Conservation (phyloP, 1,140 invertebrate species). For the Yoshiicerus persimilis region DNA sequence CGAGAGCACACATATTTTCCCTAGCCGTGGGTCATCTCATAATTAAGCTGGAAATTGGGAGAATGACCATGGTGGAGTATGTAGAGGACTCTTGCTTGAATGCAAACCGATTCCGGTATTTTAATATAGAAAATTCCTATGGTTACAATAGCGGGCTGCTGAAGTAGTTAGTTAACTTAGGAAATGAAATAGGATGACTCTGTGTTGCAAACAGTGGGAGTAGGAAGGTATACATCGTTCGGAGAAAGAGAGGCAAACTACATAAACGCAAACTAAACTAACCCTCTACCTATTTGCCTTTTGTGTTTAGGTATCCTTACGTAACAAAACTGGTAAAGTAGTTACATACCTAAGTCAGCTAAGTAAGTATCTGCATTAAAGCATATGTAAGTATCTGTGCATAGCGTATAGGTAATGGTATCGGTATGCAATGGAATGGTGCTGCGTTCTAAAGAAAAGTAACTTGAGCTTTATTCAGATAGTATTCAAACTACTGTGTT, state of each 20-base stretch:
- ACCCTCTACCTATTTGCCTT: neutral
- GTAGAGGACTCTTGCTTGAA: slow-evolving; percentile 3
- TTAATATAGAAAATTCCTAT: slow-evolving; percentile 49
- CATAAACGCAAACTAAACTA: neutral
- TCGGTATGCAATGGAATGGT: neutral
- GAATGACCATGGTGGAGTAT: slow-evolving; percentile 35
- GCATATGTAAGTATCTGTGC: no score
- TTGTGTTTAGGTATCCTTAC: neutral
- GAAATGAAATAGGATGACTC: slow-evolving; percentile 2
- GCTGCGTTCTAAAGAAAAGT: neutral
- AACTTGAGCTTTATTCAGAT: neutral
- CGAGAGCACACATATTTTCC: slow-evolving; percentile 32
- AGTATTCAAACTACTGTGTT: neutral
- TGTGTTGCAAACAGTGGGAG: no score
- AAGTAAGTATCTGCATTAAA: no score
- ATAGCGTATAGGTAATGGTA: neutral
- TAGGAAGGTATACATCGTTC: neutral
- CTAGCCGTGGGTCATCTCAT: slow-evolving; percentile 47
- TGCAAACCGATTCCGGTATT: slow-evolving; percentile 44
- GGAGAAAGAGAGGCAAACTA: neutral
- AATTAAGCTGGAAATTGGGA: slow-evolving; percentile 46
- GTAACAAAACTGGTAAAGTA: neutral
- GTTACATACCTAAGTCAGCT: neutral
- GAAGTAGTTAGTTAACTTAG: slow-evolving; percentile 14
- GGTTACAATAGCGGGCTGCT: slow-evolving; percentile 21